Base-by-base conservation (phyloP, 1,140 invertebrate genomes). In the Caenorhabditis tropicalis region DNA sequence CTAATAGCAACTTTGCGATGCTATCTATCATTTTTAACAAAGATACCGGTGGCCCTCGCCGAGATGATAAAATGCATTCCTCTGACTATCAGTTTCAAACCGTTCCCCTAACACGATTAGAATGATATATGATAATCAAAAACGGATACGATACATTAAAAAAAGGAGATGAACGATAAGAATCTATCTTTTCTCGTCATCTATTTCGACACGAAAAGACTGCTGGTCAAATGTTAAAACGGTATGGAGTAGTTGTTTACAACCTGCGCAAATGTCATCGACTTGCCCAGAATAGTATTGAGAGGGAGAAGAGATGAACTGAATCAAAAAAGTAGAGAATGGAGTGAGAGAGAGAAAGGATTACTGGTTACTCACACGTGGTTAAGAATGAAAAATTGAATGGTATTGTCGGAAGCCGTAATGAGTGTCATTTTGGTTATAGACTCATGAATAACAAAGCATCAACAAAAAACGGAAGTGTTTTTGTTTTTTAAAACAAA, bases 281-380 rank as follows among this genome's bases (percentile, higher is more conserved):
- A 39, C 43, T 74, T 24, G 36, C 43, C 24, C 5, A 31, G 65
- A 36, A n/a, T 29, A 12, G 9, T 29, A 19, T 29, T 21, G 3
- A 33, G 29, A 36, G 58, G 19, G 29, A 24, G 31, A 19, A n/a
- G 24, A 65, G 24, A 33, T 33, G 58, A 65, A 36, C 16, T 65
- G 36, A 43, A 74, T 19, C 24, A n/a, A 9, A 12, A 43, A 43
- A 19, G 6, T 12, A 43, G 21, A 10, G 65, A 74, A 74, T 74
- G 65, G 43, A 74, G 36, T 74, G 65, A 74, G 65, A 74, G 36
- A 74, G 43, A 74, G n/a, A 74, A 65, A 19, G 65, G 65, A 74
- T 74, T 74, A 74, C 65, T 74, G n/a, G 36, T n/a, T n/a, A n/a
- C 10, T 24, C 65, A 43, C 36, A 21, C 65, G 19, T 10, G 36